Conservation (phyloP, 2,888 invertebrate species). For the Idaea aversata region DNA sequence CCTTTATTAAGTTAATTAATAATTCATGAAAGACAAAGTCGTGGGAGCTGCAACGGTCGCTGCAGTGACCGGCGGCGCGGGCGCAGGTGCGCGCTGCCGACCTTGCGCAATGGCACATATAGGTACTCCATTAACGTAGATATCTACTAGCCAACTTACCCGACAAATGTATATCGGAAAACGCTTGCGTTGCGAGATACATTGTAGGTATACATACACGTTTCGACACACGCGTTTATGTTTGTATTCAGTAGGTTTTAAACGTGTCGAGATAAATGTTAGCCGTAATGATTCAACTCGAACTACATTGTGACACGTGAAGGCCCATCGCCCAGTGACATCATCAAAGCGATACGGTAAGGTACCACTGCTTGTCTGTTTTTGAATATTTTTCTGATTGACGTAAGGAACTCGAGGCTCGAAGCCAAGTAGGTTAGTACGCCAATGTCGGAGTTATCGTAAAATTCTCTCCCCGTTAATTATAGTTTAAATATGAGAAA, state of each 20-base stretch:
- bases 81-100: conserved; percentile 67
- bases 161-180: conserved; percentile 61
- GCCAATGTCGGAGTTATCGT: conserved; percentile 71
- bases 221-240: conserved; percentile 55
- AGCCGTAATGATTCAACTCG: conserved; percentile 39
- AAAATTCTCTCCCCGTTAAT: conserved; percentile 49
- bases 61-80: conserved; percentile 50
- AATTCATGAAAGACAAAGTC: conserved; percentile 45
- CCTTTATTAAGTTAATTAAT: conserved; percentile 51
- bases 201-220: conserved; percentile 41
- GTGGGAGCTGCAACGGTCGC: conserved; percentile 67
- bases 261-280: conserved; percentile 47
- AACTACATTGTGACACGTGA: conserved; percentile 39
- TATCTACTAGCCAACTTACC: conserved; percentile 52
- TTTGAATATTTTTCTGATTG: conserved; percentile 56
- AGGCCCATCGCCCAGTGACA: conserved; percentile 44
- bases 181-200: conserved; percentile 68
- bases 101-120: conserved; percentile 74
- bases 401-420: conserved; percentile 53
- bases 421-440: conserved; percentile 72
- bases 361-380: conserved; percentile 38
- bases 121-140: conserved; percentile 35
- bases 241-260: conserved; percentile 40
- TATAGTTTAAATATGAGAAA: conserved; percentile 48
- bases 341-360: conserved; percentile 39